These are phyloP conservation scores for Ectropis crepuscularia DNA, from an alignment of 2,888 invertebrate genomes.

Conservation along the genomic window DNA sequence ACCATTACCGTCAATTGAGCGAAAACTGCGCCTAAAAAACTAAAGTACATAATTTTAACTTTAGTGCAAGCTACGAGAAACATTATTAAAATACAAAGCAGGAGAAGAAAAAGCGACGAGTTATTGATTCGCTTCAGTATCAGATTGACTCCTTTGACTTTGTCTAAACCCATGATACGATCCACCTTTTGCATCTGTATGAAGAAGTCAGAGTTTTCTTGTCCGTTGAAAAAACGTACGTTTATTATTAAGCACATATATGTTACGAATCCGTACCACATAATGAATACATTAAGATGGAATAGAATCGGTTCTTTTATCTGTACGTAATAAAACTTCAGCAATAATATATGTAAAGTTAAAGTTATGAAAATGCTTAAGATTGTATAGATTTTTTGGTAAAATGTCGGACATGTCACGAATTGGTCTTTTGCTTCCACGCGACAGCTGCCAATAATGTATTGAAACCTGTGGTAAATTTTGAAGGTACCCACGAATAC, in stretches of 20 bases:
- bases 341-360: constrained; percentile 30
- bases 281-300: constrained; percentile 37
- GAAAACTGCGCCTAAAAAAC: constrained; percentile 41
- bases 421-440: constrained; percentile 57
- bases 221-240: constrained; percentile 58
- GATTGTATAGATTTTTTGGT: constrained; percentile 58
- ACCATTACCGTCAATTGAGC: constrained; percentile 49
- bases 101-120: constrained; percentile 37
- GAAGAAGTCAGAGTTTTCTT: constrained; percentile 56
- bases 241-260: constrained; percentile 53
- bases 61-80: constrained; percentile 32
- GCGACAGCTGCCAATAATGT: constrained; percentile 57
- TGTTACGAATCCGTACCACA: constrained; percentile 41
- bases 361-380: constrained; percentile 42
- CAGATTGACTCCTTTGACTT: constrained; percentile 47
- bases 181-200: constrained; percentile 64
- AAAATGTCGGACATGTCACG: constrained; percentile 53
- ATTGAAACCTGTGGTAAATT: constrained; percentile 52
- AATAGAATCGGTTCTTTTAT: constrained; percentile 36
- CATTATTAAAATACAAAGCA: constrained; percentile 30
- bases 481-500: constrained; percentile 52
- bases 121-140: constrained; percentile 44
- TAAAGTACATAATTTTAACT: constrained; percentile 26
- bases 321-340: constrained; percentile 31
- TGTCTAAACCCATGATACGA: constrained; percentile 57